Base-by-base conservation (phyloP, 2,888 invertebrate genomes). In the Schizaphis graminum region DNA sequence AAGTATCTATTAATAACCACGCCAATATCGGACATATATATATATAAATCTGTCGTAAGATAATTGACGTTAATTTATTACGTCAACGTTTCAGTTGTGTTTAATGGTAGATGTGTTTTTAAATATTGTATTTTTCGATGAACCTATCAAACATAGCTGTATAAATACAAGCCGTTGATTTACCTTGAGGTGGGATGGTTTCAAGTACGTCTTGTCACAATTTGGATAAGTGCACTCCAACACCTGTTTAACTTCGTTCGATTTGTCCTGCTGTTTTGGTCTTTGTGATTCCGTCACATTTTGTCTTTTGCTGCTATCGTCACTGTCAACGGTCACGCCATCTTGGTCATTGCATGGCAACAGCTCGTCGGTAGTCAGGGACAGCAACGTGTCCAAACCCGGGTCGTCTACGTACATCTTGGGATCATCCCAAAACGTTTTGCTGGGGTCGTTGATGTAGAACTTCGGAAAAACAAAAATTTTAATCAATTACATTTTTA, bases 131-230 rank as follows among this genome's bases (percentile, higher is more conserved):
- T 53, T 53, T 21, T 1, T 21, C 53, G 5, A 53, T 16, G 5
- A 3, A 53, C 16, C 3, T 16, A 53, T 21, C 21, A 53, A 21
- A 53, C 21, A 53, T 21, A 53, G 21, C 49, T 49, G 16, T 53
- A 53, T 53, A 53, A 53, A 53, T 16, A 53, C 53, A 35, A n/a
- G 4, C 41, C 41, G 10, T 26, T 26, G 41, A 47, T 28, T 77
- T 13, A 89, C 93, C 95, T 98, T 98, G 85, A 99, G 96, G 96
- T 99, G 98, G 0, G 98, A 98, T 3, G 98, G 97, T 96, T 99
- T 99, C 61, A 98, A 98, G 95, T 99, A 99, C 5, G 98, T 96
- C 96, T 98, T 98, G 44, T 97, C 97, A 95, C 98, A 98, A 91
- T 97, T 97, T 8, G 96, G 96, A 95, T 97, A 97, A 0, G 97